These are phyloP conservation scores for Cettia cetti DNA, from an alignment of 2,113 vertebrate genomes.

Conservation along the genomic window DNA sequence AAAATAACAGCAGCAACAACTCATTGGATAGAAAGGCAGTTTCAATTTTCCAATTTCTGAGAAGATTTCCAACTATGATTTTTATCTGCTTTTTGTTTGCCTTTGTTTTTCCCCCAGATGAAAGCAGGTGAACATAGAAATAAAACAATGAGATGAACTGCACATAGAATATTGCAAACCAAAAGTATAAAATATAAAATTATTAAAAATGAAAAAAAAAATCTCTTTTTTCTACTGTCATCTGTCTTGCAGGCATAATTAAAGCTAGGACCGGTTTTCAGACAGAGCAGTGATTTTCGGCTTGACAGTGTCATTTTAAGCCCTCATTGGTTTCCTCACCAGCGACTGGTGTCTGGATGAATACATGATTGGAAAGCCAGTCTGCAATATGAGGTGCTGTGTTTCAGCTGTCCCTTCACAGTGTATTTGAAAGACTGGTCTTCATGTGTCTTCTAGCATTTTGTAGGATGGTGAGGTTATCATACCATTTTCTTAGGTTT, in stretches of 20 bases:
- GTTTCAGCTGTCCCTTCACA: not conserved
- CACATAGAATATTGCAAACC: not conserved
- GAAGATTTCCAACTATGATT: not conserved
- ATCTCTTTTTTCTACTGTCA: not conserved
- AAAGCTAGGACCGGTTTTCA: not conserved
- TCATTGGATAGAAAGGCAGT: not conserved
- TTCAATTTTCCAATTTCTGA: not conserved
- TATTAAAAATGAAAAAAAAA: not conserved
- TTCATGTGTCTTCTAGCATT: not conserved
- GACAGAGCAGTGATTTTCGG: constrained; percentile 3
- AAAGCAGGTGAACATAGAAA: not conserved
- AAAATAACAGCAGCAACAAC: not conserved
- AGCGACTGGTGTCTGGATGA: not conserved
- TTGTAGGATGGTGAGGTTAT: not conserved
- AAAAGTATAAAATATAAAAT: not conserved
- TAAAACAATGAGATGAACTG: not conserved
- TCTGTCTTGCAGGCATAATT: not conserved
- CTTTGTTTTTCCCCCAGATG: not conserved
- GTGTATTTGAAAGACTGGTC: not conserved
- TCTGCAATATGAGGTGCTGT: not conserved
- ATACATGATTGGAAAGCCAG: not conserved
- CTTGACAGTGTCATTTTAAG: not conserved
- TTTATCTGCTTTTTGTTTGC: not conserved
- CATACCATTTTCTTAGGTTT: not conserved
- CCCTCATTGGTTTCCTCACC: not conserved